Base-by-base conservation (phyloP, 2,113 vertebrate genomes). In the Pituophis catenifer region DNA sequence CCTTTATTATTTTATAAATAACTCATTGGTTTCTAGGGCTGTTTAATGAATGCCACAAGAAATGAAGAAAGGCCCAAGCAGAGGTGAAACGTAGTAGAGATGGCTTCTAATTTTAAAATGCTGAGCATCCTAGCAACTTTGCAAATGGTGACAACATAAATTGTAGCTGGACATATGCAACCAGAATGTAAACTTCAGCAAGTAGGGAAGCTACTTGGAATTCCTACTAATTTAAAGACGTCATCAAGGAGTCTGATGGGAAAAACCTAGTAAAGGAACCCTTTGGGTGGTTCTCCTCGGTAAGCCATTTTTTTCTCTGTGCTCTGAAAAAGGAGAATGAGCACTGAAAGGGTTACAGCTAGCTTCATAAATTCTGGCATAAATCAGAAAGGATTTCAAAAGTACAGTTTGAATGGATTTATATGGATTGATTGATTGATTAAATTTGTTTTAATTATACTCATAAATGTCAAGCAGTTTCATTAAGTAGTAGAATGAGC, bases 371-470 rank as follows among this genome's bases (percentile, higher is more conserved):
- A 93, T 81, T 90, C 1, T 29, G 4, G 19, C 23, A 86, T 92
- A 95, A 96, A 92, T 92, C 15, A 92, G 93, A 85, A 38, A 90
- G 65, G 38, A 55, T n/a, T 90, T 91, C 15, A 94, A 92, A 95
- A n/a, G 11, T 89, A 0, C 3, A 54, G 23, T 92, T 59, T 92
- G 12, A 65, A 89, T 94, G 88, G 52, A 89, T 94, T 93, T 89
- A 26, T 95, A 57, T 15, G 88, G 81, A 88, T 94, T 33, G 48
- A 90, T 89, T 65, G 87, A 95, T 94, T 93, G 81, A 95, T 94
- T 92, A 15, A 88, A 91, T 50, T 96, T 92, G 21, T 91, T 95
- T 93, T 95, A 95, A 94, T 96, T 93, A 88, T 24, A 57, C 6
- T 13, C 92, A 87, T 93, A 93, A 91, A 91, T 91, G 90, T 90